Evolutionary conservation across 2,797 vertebrate genomes (phyloP).

Genomic region (Falco cherrug): DNA sequence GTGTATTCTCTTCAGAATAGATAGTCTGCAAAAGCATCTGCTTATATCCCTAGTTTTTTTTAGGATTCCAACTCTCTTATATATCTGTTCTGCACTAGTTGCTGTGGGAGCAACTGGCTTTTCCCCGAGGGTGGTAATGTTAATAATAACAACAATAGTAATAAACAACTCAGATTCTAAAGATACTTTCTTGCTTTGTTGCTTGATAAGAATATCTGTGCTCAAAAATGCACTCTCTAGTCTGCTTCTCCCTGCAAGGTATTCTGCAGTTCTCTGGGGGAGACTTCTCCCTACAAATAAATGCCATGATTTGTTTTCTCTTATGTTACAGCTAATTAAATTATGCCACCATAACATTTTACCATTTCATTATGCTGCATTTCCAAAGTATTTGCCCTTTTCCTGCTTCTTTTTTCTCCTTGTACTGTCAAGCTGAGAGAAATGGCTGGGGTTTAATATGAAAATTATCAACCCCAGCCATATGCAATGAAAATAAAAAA

Average conservation of each 20-base stretch:
- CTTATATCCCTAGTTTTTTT: not conserved
- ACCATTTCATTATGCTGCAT: not conserved
- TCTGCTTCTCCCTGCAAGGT: conserved; percentile 6
- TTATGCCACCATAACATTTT: conserved; percentile 11
- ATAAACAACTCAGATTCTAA: not conserved
- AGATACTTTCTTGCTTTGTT: not conserved
- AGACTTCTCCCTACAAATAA: conserved; percentile 59
- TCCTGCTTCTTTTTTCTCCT: not conserved
- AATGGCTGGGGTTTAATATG: not conserved
- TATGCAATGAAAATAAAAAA: not conserved
- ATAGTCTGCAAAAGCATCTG: not conserved
- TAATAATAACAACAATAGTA: not conserved
- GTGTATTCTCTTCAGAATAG: not conserved
- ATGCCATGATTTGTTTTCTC: conserved; percentile 42
- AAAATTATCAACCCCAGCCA: not conserved
- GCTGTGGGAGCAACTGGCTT: not conserved
- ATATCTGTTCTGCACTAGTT: not conserved
- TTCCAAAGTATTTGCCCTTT: conserved; percentile 15
- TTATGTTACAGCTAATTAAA: conserved; percentile 53
- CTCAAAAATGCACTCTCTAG: not conserved
- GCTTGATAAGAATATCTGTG: not conserved
- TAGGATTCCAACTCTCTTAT: not conserved
- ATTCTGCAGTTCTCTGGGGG: conserved; percentile 16
- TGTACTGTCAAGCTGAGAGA: not conserved
- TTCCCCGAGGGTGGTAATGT: not conserved